Evolutionary conservation across 2,888 invertebrate genomes (phyloP).

Genomic region (Phragmatobia fuliginosa): DNA sequence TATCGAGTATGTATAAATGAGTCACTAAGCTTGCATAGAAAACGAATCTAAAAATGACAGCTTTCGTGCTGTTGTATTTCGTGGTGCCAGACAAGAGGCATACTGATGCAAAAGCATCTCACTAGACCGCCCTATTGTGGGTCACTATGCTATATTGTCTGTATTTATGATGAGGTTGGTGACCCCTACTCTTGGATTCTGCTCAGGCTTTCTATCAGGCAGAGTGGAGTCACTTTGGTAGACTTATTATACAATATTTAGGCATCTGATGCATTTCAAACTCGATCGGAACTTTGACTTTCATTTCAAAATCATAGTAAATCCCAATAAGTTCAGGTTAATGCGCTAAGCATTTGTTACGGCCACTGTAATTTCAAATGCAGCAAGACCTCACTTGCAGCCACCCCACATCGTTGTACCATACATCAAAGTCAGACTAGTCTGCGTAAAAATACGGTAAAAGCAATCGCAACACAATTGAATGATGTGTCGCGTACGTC

Average conservation of each 20-base stretch:
- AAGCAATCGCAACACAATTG: constrained; percentile 27
- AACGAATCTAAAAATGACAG: no score
- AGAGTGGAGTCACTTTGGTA: no score
- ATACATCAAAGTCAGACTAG: constrained; percentile 41
- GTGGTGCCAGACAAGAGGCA: no score
- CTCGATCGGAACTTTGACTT: background rate
- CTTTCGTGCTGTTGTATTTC: no score
- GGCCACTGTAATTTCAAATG: constrained; percentile 42
- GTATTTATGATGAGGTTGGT: no score
- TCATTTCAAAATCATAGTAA: constrained; percentile 15
- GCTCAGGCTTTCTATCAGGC: no score
- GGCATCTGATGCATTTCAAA: background rate
- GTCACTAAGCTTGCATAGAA: no score
- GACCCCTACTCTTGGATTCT: no score
- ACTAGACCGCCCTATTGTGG: no score
- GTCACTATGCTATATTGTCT: no score
- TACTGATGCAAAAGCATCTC: no score
- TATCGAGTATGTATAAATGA: no score
- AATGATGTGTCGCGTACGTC: constrained; percentile 26
- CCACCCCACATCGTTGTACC: constrained; percentile 38
- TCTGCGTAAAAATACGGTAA: constrained; percentile 40
- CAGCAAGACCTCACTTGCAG: constrained; percentile 49
- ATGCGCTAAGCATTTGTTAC: constrained; percentile 53
- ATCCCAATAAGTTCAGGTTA: constrained; percentile 42
- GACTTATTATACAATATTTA: background rate